Evolutionary conservation across 2,797 vertebrate species (phyloP).

Genomic region (Phrynocephalus vlangalii): DNA sequence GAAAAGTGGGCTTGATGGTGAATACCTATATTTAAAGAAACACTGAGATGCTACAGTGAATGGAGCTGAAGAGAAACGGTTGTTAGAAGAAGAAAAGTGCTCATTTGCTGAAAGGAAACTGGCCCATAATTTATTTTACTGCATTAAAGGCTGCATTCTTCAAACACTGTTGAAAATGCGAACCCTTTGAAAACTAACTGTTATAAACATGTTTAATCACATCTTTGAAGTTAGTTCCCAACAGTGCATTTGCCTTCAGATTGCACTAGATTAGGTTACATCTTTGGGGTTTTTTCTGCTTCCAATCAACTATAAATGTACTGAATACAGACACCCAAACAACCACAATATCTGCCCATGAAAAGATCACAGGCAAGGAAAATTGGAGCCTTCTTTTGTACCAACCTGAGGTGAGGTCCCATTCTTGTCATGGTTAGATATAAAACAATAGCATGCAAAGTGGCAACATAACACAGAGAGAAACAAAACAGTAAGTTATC

Average conservation of each 20-base stretch:
- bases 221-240: constrained; percentile 72
- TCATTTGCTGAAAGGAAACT: constrained; percentile 74
- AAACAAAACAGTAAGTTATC: neutral
- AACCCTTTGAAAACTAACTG: constrained; percentile 75
- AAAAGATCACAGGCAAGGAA: constrained; percentile 48
- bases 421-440: neutral
- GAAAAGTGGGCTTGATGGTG: neutral
- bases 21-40: constrained; percentile 59
- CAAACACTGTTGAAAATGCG: constrained; percentile 69
- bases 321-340: constrained; percentile 42
- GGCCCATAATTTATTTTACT: constrained; percentile 76
- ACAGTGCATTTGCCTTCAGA: constrained; percentile 53
- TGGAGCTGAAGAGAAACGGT: constrained; percentile 71
- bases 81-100: constrained; percentile 68
- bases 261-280: constrained; percentile 65
- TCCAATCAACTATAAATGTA: constrained; percentile 47
- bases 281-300: constrained; percentile 9
- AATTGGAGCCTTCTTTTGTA: neutral
- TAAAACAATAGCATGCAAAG: constrained; percentile 6
- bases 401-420: constrained; percentile 31
- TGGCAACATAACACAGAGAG: constrained; percentile 19
- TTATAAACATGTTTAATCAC: constrained; percentile 76
- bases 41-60: constrained; percentile 60
- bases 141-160: constrained; percentile 75
- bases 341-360: constrained; percentile 13